Conservation (phyloP, 2,113 vertebrate species). For the Phalacrocorax brasilianus region DNA sequence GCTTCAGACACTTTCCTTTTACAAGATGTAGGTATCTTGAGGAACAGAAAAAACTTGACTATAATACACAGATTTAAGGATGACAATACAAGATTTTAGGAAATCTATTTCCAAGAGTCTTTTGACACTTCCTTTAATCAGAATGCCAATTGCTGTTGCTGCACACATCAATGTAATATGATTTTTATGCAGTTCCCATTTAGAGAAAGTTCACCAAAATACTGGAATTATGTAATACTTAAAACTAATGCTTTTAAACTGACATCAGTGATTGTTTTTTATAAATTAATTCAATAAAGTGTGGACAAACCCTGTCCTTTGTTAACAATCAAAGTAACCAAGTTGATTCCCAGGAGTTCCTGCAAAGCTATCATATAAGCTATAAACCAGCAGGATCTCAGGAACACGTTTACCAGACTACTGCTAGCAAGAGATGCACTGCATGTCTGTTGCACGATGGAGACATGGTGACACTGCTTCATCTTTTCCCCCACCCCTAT, state of each 20-base stretch:
- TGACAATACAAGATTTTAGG: neutral
- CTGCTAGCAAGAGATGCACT: neutral
- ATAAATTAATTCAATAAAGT: neutral
- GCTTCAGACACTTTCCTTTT: conserved; percentile 88
- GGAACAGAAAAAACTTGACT: neutral
- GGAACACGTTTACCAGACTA: neutral
- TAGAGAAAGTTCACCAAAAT: neutral
- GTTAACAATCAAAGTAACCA: neutral
- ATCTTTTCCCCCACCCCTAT: neutral
- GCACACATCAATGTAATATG: rapidly evolving
- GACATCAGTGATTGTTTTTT: neutral
- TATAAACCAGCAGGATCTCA: neutral
- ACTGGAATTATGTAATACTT: neutral
- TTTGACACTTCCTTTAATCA: neutral
- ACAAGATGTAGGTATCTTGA: conserved; percentile 74
- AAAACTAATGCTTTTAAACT: neutral
- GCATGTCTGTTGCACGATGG: rapidly evolving
- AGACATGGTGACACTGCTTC: neutral
- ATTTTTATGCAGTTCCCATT: neutral
- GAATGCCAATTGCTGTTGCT: neutral
- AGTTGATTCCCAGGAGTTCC: neutral
- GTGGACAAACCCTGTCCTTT: neutral
- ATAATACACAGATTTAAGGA: neutral
- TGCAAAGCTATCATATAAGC: neutral
- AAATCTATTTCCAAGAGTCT: neutral